Evolutionary conservation across 2,113 vertebrate species (phyloP), one percentile per base, ranked within the genome.

Genomic region (Illadopsis cleaveri): DNA sequence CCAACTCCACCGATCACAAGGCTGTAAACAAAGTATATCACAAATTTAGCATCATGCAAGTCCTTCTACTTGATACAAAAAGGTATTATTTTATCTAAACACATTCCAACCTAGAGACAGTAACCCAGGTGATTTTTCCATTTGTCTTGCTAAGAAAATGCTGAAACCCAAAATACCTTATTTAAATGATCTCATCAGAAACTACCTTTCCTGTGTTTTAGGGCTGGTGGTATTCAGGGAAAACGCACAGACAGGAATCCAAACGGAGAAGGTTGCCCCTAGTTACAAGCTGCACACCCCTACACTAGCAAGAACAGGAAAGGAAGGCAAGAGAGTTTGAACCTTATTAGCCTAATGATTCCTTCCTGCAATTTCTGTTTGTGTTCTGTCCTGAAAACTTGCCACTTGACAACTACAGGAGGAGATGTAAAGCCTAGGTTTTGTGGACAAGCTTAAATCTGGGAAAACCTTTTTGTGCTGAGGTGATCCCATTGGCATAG

Each of bases 1-100:
- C 98, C 99, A 40, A 97, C 89, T 23, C 97, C 98, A 60, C 99
- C 97, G 11, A 98, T 58, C 76, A 99, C 89, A 91, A 99, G 97
- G 94, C 99, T 99, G 98, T 33, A 95, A 98, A 94, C 56, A 96
- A 90, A 96, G 45, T 28, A 94, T 10, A 79, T 37, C 62, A 93
- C 92, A 86, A 89, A 83, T 24, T 94, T 58, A 97, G 79, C 61
- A 80, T 48, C 72, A 82, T 40, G 54, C 65, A 82, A 69, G 50
- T 51, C 53, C 16, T 22, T 53, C 48, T 38, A 21, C 53, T 75
- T 71, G 62, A 76, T 33, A 76, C 37, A 70, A 20, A 15, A 88
- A 75, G 33, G 20, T 54, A 50, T 70, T 81, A 9, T 40, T 93
- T 86, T 61, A 40, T 20, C 56, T 45, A 62, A 90, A 78, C 31